Evolutionary conservation across 2,113 vertebrate species (phyloP), one percentile per base, ranked within the genome.

Genomic region (Melanotaenia duboulayi): DNA sequence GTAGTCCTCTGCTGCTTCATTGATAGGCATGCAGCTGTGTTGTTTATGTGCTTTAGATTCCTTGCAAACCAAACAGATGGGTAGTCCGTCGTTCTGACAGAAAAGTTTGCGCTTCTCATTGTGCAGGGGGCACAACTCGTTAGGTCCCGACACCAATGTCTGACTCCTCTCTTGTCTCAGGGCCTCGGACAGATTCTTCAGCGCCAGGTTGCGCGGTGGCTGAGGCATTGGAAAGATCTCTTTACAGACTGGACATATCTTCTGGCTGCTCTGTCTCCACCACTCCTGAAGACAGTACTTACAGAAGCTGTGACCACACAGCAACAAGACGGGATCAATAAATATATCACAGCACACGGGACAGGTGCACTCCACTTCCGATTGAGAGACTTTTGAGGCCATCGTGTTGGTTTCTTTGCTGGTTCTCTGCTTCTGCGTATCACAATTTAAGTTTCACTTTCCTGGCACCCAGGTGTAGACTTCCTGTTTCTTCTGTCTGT

Each of bases 301-400:
- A 57, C 82, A 87, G 80, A 89, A 83, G 52, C 87, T 89, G 81
- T 89, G 87, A 4, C 85, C 75, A 16, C 87, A 89, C 73, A 65
- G 10, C 72, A 89, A 28, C 0, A 85, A 0, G 1, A 87, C 80
- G 0, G 87, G 87, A 11, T 85, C 74, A 6, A 11, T 64, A 11
- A 82, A 87, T 25, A 83, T n/a, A 4, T 84, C 86, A 51, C 81
- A 74, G 70, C 83, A 88, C 48, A 88, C 75, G 0, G 87, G 54
- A 51, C 83, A 89, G 0, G 0, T 62, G 46, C 0, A 84, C 0
- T 80, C 75, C 14, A 0, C 4, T 0, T 77, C 65, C 0, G 81
- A 28, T 12, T 19, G 24, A 2, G 71, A 54, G 5, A 4, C 4
- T 1, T 22, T 61, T 0, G 74, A 2, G 32, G 81, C 78, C 81